phyloP scores from a whole-genome alignment of 2,113 vertebrate genomes.

The Corvus hawaiiensis region DNA sequence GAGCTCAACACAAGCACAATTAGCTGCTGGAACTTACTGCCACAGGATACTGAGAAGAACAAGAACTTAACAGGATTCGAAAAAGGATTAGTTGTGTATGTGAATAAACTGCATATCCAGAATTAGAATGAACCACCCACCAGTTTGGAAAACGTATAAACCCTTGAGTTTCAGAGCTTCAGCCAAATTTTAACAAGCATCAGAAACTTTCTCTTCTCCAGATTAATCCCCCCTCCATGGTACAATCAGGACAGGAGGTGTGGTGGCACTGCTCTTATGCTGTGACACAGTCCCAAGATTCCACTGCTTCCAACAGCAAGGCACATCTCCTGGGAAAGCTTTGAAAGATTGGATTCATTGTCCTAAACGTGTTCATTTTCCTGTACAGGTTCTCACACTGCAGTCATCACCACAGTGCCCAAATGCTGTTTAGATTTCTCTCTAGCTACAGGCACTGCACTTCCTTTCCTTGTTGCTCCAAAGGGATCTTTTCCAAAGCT shows the following conservation, averaged over 20 bases:
- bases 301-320: not conserved
- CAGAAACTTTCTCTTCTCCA: not conserved
- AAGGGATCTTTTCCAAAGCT: not conserved
- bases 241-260: not conserved
- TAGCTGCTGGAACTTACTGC: constrained; percentile 60
- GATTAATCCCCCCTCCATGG: not conserved
- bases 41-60: constrained; percentile 54
- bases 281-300: not conserved
- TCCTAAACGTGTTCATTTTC: not conserved
- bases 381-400: not conserved
- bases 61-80: constrained; percentile 62
- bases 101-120: constrained; percentile 50
- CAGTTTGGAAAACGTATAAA: not conserved
- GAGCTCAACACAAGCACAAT: constrained; percentile 55
- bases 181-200: constrained; percentile 31
- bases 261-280: not conserved
- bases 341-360: not conserved
- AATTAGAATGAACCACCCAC: constrained; percentile 55
- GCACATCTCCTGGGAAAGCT: not conserved
- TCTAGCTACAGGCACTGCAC: not conserved
- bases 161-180: not conserved
- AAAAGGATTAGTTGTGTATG: constrained; percentile 59
- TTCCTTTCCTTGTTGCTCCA: not conserved
- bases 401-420: not conserved
- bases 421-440: not conserved